Conservation (phyloP, 2,113 vertebrate genomes). For the Fulica atra region DNA sequence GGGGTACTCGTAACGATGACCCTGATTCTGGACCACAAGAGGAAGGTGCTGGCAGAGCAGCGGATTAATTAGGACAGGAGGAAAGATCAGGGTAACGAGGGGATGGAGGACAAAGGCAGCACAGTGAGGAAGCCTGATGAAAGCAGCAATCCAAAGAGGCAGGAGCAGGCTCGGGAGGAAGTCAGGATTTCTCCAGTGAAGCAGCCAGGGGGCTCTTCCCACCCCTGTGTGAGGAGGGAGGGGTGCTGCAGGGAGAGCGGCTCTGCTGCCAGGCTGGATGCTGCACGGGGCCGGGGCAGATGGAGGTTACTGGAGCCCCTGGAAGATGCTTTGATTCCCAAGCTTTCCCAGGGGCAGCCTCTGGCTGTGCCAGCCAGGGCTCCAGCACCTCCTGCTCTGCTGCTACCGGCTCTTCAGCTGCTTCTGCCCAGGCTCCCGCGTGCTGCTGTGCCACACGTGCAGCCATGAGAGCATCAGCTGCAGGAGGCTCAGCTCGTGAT, state of each 20-base stretch:
- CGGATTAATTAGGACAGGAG: not conserved
- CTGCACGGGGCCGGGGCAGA: not conserved
- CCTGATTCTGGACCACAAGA: not conserved
- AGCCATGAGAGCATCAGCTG: not conserved
- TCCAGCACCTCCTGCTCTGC: not conserved
- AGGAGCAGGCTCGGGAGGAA: not conserved
- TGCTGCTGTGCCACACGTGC: not conserved
- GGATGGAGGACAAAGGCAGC: not conserved
- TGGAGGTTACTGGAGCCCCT: not conserved
- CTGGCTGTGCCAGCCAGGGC: not conserved
- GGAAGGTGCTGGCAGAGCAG: not conserved
- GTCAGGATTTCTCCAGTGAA: not conserved
- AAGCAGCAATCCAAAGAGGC: not conserved
- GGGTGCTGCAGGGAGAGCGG: rapidly evolving
- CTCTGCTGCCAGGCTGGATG: not conserved
- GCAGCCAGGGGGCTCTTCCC: not conserved
- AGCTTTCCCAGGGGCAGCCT: not conserved
- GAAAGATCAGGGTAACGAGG: not conserved
- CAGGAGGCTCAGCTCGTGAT: rapidly evolving
- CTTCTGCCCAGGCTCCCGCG: not conserved
- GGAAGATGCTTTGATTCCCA: not conserved
- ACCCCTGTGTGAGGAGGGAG: rapidly evolving
- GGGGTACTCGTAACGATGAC: not conserved
- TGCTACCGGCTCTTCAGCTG: not conserved
- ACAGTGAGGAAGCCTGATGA: not conserved